phyloP scores from a whole-genome alignment of 2,113 vertebrate species.

The Nannospalax galili region DNA sequence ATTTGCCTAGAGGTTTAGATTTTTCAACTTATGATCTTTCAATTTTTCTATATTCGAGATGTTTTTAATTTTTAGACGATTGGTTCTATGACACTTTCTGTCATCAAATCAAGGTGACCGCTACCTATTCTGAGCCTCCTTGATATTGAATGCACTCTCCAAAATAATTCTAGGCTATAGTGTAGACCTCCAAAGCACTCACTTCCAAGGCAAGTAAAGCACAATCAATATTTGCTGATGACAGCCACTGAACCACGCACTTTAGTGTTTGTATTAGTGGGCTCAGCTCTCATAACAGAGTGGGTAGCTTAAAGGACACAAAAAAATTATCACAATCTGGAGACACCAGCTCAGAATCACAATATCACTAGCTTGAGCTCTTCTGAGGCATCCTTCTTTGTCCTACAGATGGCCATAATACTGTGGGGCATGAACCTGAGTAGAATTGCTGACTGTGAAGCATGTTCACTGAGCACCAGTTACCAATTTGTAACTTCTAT shows the following conservation, averaged over 20 bases:
- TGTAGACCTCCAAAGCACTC: background rate
- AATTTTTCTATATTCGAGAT: background rate
- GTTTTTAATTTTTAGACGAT: background rate
- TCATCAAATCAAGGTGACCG: background rate
- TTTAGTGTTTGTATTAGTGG: background rate
- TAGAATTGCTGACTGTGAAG: background rate
- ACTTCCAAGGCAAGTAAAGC: background rate
- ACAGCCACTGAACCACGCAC: background rate
- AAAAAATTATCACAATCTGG: background rate
- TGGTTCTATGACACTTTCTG: background rate
- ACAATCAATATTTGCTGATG: background rate
- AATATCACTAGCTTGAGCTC: background rate
- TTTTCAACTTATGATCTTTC: background rate
- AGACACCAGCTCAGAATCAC: background rate
- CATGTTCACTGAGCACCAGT: background rate
- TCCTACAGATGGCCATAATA: background rate
- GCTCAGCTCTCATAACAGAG: background rate
- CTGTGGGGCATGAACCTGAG: background rate
- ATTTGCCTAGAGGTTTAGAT: background rate
- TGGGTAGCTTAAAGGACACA: background rate
- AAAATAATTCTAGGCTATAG: background rate
- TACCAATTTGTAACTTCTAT: background rate
- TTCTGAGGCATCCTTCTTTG: background rate
- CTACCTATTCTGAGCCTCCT: background rate
- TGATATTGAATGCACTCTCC: background rate